Conservation (phyloP, 2,888 invertebrate species). For the Chaitophorus viminalis region DNA sequence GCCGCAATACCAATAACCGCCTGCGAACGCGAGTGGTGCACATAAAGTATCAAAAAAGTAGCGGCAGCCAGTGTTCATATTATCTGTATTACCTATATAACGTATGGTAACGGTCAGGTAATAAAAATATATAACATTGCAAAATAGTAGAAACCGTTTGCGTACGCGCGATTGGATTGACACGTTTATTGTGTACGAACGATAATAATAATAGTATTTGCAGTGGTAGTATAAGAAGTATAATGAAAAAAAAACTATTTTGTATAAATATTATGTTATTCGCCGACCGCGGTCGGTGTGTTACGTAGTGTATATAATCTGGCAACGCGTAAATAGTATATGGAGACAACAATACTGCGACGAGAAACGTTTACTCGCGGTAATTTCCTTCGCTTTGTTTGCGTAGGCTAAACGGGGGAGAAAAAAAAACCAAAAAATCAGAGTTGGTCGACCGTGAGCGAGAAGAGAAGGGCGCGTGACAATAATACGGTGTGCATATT, state of each 20-base stretch:
- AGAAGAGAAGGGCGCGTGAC: background rate
- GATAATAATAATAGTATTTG: background rate
- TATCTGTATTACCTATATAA: too few species aligned
- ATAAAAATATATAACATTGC: background rate
- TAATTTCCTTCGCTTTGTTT: conserved; percentile 37
- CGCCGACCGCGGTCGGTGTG: too few species aligned
- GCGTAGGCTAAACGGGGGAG: background rate
- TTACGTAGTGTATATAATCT: too few species aligned
- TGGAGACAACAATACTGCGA: too few species aligned
- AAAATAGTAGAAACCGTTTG: conserved; percentile 2
- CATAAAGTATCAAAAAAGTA: too few species aligned
- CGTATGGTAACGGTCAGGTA: background rate
- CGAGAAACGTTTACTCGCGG: conserved; percentile 5
- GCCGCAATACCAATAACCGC: background rate
- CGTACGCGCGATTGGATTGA: conserved; percentile 1
- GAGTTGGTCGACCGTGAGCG: background rate
- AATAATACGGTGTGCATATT: too few species aligned
- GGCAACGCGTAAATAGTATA: too few species aligned
- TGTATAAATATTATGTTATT: background rate
- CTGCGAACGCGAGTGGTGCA: too few species aligned
- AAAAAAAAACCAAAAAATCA: background rate
- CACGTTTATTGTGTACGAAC: background rate
- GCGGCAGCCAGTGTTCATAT: too few species aligned
- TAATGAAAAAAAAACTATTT: background rate
- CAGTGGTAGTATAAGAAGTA: background rate